These are phyloP conservation scores for Pogona vitticeps DNA, from an alignment of 2,113 vertebrate species.

Conservation along the genomic window DNA sequence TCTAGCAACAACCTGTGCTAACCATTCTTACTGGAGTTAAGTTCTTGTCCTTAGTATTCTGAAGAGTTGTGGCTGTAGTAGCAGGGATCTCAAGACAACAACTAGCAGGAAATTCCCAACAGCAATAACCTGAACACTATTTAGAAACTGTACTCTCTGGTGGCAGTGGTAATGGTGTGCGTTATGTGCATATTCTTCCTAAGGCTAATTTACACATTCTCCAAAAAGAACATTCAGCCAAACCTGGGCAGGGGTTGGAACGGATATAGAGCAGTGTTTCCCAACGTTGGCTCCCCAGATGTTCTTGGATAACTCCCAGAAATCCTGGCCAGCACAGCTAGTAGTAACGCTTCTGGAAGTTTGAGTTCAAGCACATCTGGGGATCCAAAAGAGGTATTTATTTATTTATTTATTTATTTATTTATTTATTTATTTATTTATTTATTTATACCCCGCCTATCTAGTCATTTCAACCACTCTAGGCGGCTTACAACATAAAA, in stretches of 20 bases:
- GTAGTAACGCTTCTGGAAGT: no score
- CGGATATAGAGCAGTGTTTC: no score
- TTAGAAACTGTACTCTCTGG: background rate
- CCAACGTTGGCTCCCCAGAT: no score
- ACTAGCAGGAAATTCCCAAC: background rate
- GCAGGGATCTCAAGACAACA: background rate
- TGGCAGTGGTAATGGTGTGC: background rate
- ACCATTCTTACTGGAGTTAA: background rate
- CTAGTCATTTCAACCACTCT: no score
- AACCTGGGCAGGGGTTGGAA: background rate
- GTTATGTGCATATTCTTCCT: background rate
- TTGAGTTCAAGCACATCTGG: no score
- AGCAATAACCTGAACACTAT: background rate
- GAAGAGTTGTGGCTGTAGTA: background rate
- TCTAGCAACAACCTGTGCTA: background rate
- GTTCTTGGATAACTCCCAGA: no score
- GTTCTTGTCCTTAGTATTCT: background rate
- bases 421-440: no score
- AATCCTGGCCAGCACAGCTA: no score
- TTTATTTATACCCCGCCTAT: no score
- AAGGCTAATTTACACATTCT: background rate
- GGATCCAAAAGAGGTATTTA: no score
- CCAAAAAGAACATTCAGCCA: background rate
- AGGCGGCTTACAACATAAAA: no score
- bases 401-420: no score